Base-by-base conservation (phyloP, 2,113 vertebrate genomes). In the Hypomesus transpacificus region DNA sequence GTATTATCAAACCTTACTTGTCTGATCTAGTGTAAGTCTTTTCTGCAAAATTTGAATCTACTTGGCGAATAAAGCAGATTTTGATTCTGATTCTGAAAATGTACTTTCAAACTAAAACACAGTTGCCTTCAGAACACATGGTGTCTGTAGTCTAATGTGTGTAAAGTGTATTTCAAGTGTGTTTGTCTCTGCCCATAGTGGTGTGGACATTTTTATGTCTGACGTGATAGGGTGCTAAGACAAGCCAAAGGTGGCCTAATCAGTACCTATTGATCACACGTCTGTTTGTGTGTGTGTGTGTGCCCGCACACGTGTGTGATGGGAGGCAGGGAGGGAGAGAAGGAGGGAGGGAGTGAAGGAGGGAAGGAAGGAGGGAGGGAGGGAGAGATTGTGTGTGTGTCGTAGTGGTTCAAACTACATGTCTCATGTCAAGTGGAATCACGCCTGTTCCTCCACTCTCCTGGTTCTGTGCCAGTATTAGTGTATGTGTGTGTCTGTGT, bases 141-240 rank as follows among this genome's bases (percentile, higher is more conserved):
- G 31, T 68, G 63, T 69, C 50, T 75, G 69, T 62, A 51, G 73
- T 68, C 66, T 66, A 71, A 59, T 75, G 69, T 77, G 75, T 76
- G 51, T 6, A 51, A 26, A 11, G 7, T 46, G 5, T 9, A 46
- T 46, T 46, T 46, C 39, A 5, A 46, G 20, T 54, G 16, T 24
- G 18, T 69, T 65, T 75, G 69, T 84, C 78, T 85, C 75, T 61
- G 75, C 85, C 50, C 69, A 65, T 66, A 71, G 28, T 76, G 83
- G 82, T 84, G 84, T 84, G 84, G 84, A 85, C 84, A 78, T 87
- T 86, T 90, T 87, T 82, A 84, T 87, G 80, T 79, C 74, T 72
- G 57, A 69, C 77, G 80, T 84, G 79, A 85, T 59, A 70, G 58
- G 75, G 76, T 78, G 80, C 82, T 77, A 84, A 87, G 80, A 84